A percentile compares a stretch with the other conserved stretches of the same genome.
These are phyloP conservation scores for Heterocephalus glaber DNA, from an alignment of 2,113 vertebrate species.

Conservation along the genomic window DNA sequence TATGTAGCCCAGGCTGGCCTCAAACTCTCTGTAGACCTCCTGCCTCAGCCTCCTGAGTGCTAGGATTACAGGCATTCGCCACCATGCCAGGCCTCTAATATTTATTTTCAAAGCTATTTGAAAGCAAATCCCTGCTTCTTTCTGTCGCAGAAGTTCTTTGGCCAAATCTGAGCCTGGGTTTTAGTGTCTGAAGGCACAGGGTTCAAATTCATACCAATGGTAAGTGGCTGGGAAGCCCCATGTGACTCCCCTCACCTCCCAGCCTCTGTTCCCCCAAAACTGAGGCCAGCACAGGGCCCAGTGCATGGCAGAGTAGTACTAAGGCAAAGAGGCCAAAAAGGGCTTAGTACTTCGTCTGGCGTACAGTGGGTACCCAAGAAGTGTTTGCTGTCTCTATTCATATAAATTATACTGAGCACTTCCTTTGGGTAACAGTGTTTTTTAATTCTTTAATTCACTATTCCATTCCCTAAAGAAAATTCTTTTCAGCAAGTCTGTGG, in stretches of 20 bases:
- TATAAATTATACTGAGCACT: not conserved
- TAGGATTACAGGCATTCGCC: not conserved
- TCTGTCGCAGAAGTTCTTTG: not conserved
- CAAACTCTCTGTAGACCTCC: not conserved
- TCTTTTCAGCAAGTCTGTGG: not conserved
- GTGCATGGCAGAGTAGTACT: fast-evolving
- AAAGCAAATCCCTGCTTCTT: not conserved
- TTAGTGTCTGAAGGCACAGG: fast-evolving
- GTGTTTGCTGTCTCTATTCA: not conserved
- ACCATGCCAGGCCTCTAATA: not conserved
- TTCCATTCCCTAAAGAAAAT: not conserved
- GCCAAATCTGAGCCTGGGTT: not conserved
- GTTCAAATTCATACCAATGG: not conserved
- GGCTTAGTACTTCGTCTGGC: not conserved
- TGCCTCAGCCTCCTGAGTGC: not conserved
- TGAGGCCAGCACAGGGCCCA: too few relatives aligned
- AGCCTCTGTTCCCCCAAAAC: not conserved
- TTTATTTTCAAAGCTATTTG: not conserved
- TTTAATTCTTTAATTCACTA: not conserved
- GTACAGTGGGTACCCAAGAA: not conserved
- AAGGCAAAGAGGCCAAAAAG: not conserved
- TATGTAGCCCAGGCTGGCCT: not conserved
- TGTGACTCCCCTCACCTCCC: too few relatives aligned
- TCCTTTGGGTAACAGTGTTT: not conserved
- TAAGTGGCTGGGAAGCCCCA: not conserved